Conservation (phyloP, 2,797 vertebrate species). For the Typhlichthys subterraneus region DNA sequence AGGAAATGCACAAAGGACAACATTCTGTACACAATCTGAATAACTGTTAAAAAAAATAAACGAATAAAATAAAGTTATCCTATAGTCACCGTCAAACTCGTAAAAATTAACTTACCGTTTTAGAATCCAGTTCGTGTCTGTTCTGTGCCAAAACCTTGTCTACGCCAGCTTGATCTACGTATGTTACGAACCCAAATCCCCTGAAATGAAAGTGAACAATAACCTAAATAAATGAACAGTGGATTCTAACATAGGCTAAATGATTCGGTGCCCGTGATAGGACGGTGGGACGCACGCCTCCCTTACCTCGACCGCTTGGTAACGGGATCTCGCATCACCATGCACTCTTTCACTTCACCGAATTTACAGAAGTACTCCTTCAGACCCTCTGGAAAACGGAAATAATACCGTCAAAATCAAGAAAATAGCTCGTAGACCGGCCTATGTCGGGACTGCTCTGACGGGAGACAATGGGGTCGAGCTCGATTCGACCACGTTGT, state of each 20-base stretch:
- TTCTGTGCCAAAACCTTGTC: slow-evolving; percentile 97
- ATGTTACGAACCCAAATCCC: slow-evolving; percentile 97
- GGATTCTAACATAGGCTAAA: not conserved
- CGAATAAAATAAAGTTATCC: not conserved
- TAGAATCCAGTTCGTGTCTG: slow-evolving; percentile 95
- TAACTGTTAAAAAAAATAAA: not conserved
- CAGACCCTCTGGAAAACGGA: slow-evolving; percentile 84
- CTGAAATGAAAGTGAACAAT: slow-evolving; percentile 63
- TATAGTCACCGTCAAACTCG: slow-evolving; percentile 9
- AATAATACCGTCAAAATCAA: not conserved
- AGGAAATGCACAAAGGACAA: slow-evolving; percentile 41
- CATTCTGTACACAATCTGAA: slow-evolving; percentile 21
- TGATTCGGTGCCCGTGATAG: slow-evolving; percentile 58
- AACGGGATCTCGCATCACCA: slow-evolving; percentile 96
- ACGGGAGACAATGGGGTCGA: slow-evolving; percentile 59
- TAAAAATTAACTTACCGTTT: slow-evolving; percentile 86
- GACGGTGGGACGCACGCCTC: slow-evolving; percentile 68
- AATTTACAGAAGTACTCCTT: slow-evolving; percentile 97
- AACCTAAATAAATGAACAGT: not conserved
- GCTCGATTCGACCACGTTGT: slow-evolving; percentile 61
- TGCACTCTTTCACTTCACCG: slow-evolving; percentile 96
- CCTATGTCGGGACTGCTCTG: slow-evolving; percentile 18
- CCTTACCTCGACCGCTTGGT: slow-evolving; percentile 97
- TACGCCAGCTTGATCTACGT: slow-evolving; percentile 94
- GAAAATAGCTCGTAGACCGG: slow-evolving; percentile 20